Percentiles rank a stretch among this genome's conserved stretches.
Evolutionary conservation across 92 coral and sea anemone species (phyloP).

Genomic region (Epizoanthus illoricatus): DNA sequence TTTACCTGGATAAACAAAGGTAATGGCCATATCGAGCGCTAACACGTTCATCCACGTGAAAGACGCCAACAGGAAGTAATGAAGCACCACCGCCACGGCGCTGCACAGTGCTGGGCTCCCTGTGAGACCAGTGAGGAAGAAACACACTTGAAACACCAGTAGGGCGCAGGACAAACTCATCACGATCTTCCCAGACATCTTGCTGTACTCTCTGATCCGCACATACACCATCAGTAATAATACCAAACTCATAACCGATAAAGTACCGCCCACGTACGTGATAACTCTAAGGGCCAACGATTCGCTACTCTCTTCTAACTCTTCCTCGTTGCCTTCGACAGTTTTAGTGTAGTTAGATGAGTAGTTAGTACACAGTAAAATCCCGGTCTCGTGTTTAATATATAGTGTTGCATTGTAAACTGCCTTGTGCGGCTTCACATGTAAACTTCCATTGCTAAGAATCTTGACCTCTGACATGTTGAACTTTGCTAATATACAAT

Average conservation of each 20-base stretch:
- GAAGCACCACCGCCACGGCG: slow-evolving; percentile 18
- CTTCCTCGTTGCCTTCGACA: not conserved
- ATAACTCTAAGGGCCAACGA: not conserved
- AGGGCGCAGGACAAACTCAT: slow-evolving; percentile 8
- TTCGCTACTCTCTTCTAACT: not conserved
- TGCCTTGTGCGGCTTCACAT: not conserved
- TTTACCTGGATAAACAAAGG: slow-evolving; percentile 16
- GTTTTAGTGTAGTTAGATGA: slow-evolving; percentile 11
- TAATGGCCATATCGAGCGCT: slow-evolving; percentile 7
- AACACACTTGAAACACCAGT: slow-evolving; percentile 6
- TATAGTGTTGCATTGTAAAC: slow-evolving; percentile 7
- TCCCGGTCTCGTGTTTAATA: not conserved
- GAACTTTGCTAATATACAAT: not conserved
- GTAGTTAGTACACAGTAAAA: slow-evolving; percentile 3
- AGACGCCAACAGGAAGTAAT: slow-evolving; percentile 15
- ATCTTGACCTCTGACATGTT: slow-evolving; percentile 14
- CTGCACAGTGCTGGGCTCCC: slow-evolving; percentile 5
- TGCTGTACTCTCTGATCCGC: slow-evolving; percentile 2
- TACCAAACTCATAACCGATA: not conserved
- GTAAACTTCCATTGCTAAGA: slow-evolving; percentile 1
- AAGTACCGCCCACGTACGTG: not conserved
- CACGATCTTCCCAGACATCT: slow-evolving; percentile 23
- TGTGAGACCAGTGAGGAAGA: slow-evolving; percentile 18
- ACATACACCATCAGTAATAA: not conserved
- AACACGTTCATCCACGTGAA: slow-evolving; percentile 16